A percentile compares a stretch with the other conserved stretches of the same genome.
Evolutionary conservation across 1,140 invertebrate genomes (phyloP).

Genomic region (Drosophila pectinifera): DNA sequence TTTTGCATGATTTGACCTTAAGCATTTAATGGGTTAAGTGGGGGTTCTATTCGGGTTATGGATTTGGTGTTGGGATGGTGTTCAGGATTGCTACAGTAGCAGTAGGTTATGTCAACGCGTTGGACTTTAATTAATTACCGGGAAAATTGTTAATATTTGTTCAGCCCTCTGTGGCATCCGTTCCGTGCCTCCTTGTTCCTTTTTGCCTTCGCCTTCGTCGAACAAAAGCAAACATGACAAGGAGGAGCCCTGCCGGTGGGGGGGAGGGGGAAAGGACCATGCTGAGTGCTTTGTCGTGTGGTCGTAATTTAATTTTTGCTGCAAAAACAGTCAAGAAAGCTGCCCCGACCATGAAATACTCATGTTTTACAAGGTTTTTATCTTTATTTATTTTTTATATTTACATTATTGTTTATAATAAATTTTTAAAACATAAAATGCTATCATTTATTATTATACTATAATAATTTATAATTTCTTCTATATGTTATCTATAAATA

Average conservation of each 20-base stretch:
- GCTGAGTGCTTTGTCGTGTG: conserved; percentile 47
- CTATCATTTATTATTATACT: too few relatives aligned
- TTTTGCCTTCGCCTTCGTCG: conserved; percentile 5
- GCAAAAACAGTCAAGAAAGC: conserved; percentile 2
- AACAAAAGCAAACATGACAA: conserved; percentile 51
- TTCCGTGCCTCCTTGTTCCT: conserved; percentile 2
- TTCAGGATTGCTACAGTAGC: conserved; percentile 13
- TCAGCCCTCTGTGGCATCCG: conserved; percentile 20
- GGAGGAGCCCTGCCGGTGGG: not conserved
- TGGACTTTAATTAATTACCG: conserved; percentile 75
- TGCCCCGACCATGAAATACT: conserved; percentile 1
- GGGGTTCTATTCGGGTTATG: not conserved
- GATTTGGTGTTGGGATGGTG: not conserved
- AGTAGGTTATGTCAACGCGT: conserved; percentile 52
- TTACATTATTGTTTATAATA: not conserved
- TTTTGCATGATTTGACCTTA: conserved; percentile 2
- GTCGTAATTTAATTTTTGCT: conserved; percentile 73
- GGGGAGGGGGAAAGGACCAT: not conserved
- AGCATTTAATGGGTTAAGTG: conserved; percentile 18
- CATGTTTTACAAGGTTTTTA: not conserved
- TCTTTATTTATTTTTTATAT: too few relatives aligned
- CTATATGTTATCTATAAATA: not conserved
- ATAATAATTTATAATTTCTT: not conserved
- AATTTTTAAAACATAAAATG: too few relatives aligned
- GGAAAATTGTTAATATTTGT: conserved; percentile 77